Evolutionary conservation across 2,113 vertebrate genomes (phyloP), one percentile per base, ranked within the genome.

Genomic region (Dasyurus viverrinus): DNA sequence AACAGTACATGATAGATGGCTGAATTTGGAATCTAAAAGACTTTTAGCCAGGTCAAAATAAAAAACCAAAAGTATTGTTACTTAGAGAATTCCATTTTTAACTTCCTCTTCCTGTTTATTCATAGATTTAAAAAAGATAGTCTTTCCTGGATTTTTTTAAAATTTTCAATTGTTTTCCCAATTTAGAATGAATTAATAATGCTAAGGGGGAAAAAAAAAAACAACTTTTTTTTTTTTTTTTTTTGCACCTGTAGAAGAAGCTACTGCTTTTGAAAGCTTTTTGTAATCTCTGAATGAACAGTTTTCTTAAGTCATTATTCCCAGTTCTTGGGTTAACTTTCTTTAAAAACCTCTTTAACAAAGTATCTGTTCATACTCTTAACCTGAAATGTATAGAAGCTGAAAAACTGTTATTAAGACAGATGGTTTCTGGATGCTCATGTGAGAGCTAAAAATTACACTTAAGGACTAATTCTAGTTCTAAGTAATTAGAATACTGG

Each of bases 151-250:
- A 52, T 52, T 57, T 92, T 52, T 93, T 16, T 90, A 76, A 24
- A 91, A 84, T 93, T 95, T 23, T 90, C 91, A 42, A 10, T 53
- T 95, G 24, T 91, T 93, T 22, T 92, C 47, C 48, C 47, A 91
- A 36, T 95, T 93, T 92, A 92, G 52, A 92, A 91, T 93, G 54
- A 94, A 50, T 95, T 95, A 93, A 47, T 52, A 93, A 47, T 52
- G 42, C 30, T 93, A 92, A 89, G 42, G 42, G 3, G n/a, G n/a
- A n/a, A n/a, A n/a, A n/a, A 92, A 93, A 46, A 94, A 95, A 93
- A 95, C 30, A n/a, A n/a, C 4, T 47, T 47, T 47, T 24, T 76
- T 91, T 3, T 27, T 93, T 90, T 48, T 68, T 91, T 93, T 92
- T 54, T 76, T 91, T 93, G 60, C 11, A 93, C 36, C 8, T 89